These are phyloP conservation scores for Bicyclus anynana DNA, from an alignment of 1,140 invertebrate genomes.

Conservation along the genomic window DNA sequence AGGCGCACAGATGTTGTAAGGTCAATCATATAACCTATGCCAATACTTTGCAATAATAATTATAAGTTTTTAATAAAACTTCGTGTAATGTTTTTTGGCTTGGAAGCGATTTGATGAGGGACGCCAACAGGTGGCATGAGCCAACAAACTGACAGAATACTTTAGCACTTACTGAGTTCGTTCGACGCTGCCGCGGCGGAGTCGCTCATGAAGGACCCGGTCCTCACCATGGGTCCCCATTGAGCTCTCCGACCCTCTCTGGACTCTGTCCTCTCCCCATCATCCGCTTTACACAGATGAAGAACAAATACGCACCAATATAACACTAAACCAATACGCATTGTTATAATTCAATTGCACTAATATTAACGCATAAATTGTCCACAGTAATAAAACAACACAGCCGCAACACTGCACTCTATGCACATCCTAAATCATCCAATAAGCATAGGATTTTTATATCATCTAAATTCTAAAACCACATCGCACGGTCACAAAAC, in stretches of 20 bases:
- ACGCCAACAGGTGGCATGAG: slow-evolving; percentile 56
- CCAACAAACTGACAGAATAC: slow-evolving; percentile 37
- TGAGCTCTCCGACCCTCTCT: slow-evolving; percentile 55
- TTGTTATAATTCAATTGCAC: slow-evolving; percentile 68
- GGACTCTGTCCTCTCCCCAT: slow-evolving; percentile 65
- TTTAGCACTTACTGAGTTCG: slow-evolving; percentile 53
- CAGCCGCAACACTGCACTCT: slow-evolving; percentile 44
- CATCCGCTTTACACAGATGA: slow-evolving; percentile 67
- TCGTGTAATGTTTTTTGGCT: slow-evolving; percentile 22
- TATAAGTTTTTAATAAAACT: slow-evolving; percentile 8
- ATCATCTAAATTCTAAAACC: slow-evolving; percentile 43
- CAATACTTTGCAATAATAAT: slow-evolving; percentile 16
- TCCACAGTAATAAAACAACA: slow-evolving; percentile 49
- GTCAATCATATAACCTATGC: slow-evolving; percentile 25
- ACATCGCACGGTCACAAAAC: slow-evolving; percentile 58
- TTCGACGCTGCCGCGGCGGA: slow-evolving; percentile 52
- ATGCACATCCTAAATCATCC: slow-evolving; percentile 63
- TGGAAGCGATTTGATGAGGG: slow-evolving; percentile 24
- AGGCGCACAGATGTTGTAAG: slow-evolving; percentile 38
- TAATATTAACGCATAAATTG: slow-evolving; percentile 52
- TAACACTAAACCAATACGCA: slow-evolving; percentile 72
- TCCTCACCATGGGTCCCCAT: slow-evolving; percentile 56
- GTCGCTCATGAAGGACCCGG: slow-evolving; percentile 54
- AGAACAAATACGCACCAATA: slow-evolving; percentile 73
- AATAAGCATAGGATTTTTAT: slow-evolving; percentile 33